Evolutionary conservation across 2,113 vertebrate genomes (phyloP), one percentile per base, ranked within the genome.

Genomic region (Eurystomus gularis): DNA sequence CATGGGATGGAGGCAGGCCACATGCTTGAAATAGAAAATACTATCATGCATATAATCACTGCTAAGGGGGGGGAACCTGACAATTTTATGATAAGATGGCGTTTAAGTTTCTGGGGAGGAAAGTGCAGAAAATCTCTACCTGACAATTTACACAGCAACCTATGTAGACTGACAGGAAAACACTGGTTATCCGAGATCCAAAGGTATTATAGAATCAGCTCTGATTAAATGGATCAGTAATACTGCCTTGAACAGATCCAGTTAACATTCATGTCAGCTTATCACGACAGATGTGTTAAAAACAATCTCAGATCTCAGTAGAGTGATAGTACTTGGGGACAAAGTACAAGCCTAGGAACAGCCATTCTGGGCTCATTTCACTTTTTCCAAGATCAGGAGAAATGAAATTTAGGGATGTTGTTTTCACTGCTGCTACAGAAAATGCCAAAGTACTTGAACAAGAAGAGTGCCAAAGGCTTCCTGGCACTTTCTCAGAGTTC

Each of bases 371-470:
- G 25, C n/a, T 76, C 20, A 46, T 86, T 86, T 91, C 33, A 54
- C 31, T 73, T 54, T 88, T 94, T 70, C 57, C 68, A 66, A 26
- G 15, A 16, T 31, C 8, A 23, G 48, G 44, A 75, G 3, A 91
- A 83, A 9, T 54, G 17, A 79, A 80, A 86, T 83, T 85, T 33
- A 69, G 6, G 28, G 13, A 60, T 69, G 40, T 49, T 82, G n/a
- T 17, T n/a, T 75, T 92, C 75, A 58, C 69, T 84, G 37, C 25
- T 82, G 54, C 80, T 71, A 91, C 31, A 94, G 85, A 88, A 95
- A 96, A 88, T 12, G 21, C 49, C 37, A 52, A 85, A 90, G 23
- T 20, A 6, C 69, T 86, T 86, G 52, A 93, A 82, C 15, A 69
- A 65, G 60, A 81, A 77, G 58, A 90, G 39, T 49, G 33, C 48